Evolutionary conservation across 2,888 invertebrate species (phyloP).

Genomic region (Dicyrtomina minuta): DNA sequence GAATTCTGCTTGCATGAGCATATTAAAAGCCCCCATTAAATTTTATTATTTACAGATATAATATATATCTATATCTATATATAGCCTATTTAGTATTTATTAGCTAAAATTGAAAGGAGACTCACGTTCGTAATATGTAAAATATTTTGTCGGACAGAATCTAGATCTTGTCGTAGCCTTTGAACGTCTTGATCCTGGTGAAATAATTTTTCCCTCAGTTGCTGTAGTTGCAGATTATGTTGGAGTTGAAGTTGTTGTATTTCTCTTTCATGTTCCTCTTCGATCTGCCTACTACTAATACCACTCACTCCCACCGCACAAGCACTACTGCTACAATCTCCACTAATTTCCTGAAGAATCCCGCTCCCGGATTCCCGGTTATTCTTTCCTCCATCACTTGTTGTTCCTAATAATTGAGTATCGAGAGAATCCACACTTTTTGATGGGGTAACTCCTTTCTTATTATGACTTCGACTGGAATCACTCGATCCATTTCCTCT

Average conservation of each 20-base stretch:
- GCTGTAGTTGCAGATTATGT: not conserved
- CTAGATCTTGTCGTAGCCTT: slow-evolving; percentile 18
- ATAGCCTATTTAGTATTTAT: too few species aligned
- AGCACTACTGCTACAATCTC: not conserved
- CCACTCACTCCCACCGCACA: not conserved
- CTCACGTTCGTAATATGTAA: too few species aligned
- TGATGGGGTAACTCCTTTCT: slow-evolving; percentile 25
- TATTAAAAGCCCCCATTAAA: too few species aligned
- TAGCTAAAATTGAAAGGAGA: too few species aligned
- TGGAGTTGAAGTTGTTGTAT: not conserved
- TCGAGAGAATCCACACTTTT: slow-evolving; percentile 41
- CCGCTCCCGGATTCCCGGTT: not conserved
- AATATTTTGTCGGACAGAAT: slow-evolving; percentile 8
- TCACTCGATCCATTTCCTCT: slow-evolving; percentile 67
- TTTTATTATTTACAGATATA: too few species aligned
- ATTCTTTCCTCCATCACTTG: slow-evolving; percentile 1
- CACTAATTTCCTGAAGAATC: too few species aligned
- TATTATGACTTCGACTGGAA: slow-evolving; percentile 19
- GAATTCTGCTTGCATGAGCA: too few species aligned
- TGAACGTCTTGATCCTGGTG: slow-evolving; percentile 12
- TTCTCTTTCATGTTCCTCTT: not conserved
- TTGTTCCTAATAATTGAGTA: slow-evolving; percentile 19
- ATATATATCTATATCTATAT: too few species aligned
- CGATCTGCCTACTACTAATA: not conserved
- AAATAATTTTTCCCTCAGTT: slow-evolving; percentile 22